Conservation (phyloP, 2,797 vertebrate genomes). For the Hydrophis major region DNA sequence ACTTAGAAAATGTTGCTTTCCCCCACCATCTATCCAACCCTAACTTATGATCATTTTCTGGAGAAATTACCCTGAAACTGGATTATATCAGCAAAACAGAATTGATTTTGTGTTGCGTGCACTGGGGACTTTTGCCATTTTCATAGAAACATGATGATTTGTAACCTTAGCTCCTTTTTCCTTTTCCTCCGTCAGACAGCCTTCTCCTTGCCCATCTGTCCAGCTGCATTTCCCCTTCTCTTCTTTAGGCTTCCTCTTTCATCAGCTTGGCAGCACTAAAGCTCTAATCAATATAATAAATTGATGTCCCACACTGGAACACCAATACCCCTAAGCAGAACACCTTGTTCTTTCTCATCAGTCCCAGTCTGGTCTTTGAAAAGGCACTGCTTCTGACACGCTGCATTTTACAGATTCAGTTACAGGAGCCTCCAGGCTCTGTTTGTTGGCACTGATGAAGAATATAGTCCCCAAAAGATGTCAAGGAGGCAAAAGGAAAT, state of each 20-base stretch:
- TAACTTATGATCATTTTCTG: not conserved
- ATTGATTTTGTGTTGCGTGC: constrained; percentile 14
- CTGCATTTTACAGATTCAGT: not conserved
- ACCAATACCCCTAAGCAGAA: not conserved
- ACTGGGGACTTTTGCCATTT: constrained; percentile 10
- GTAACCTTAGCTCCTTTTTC: not conserved
- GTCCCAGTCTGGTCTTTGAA: constrained; percentile 10
- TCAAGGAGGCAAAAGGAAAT: not conserved
- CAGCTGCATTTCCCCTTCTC: not conserved
- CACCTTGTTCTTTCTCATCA: not conserved
- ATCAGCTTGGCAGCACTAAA: constrained; percentile 17
- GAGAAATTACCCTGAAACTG: constrained; percentile 20
- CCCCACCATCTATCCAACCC: not conserved
- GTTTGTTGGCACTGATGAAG: constrained; percentile 19
- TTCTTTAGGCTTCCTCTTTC: not conserved
- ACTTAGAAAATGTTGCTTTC: not conserved
- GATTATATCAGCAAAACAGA: constrained; percentile 9
- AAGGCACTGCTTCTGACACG: not conserved
- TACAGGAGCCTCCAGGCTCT: not conserved
- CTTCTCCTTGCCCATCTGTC: not conserved
- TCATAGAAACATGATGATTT: constrained; percentile 5
- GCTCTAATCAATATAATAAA: constrained; percentile 20
- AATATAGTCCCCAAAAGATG: not conserved
- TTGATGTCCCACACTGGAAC: constrained; percentile 15
- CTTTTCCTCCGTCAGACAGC: not conserved